Conservation (phyloP, 2,888 invertebrate species). For the Glomeris marginata region DNA sequence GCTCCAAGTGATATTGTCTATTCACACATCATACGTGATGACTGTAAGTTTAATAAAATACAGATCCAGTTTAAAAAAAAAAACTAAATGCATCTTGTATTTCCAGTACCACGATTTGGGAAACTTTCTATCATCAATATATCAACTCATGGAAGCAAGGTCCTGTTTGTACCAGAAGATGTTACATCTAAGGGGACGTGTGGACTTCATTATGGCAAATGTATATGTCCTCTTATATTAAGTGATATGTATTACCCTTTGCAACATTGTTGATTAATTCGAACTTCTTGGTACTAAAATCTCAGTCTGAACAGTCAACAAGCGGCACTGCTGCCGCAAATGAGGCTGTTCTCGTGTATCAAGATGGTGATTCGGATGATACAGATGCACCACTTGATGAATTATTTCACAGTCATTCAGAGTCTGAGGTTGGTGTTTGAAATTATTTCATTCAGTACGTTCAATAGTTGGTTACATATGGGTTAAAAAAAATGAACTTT, state of each 20-base stretch:
- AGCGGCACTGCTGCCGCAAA: too few species aligned
- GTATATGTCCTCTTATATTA: neutral
- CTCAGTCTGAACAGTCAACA: too few species aligned
- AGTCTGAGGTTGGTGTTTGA: slow-evolving; percentile 4
- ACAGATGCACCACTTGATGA: slow-evolving; percentile 5
- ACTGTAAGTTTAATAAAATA: neutral
- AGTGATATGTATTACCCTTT: neutral
- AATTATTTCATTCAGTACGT: neutral
- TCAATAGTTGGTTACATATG: neutral
- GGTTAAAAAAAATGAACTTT: neutral
- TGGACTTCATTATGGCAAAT: slow-evolving; percentile 9
- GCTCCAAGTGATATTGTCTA: neutral
- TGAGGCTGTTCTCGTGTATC: neutral
- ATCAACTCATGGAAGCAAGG: slow-evolving; percentile 5
- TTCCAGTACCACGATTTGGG: slow-evolving; percentile 4
- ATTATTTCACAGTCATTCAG: slow-evolving; percentile 6
- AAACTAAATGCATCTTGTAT: too few species aligned
- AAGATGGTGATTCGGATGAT: slow-evolving; percentile 5
- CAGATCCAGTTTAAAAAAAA: too few species aligned
- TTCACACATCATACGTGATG: slow-evolving; percentile 6
- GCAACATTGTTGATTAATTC: neutral
- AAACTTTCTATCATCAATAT: neutral
- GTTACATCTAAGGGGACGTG: slow-evolving; percentile 5
- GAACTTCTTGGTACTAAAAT: too few species aligned
- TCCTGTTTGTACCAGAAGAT: slow-evolving; percentile 4